Evolutionary conservation across 2,797 vertebrate species (phyloP).

Genomic region (Anabacerthia variegaticeps): DNA sequence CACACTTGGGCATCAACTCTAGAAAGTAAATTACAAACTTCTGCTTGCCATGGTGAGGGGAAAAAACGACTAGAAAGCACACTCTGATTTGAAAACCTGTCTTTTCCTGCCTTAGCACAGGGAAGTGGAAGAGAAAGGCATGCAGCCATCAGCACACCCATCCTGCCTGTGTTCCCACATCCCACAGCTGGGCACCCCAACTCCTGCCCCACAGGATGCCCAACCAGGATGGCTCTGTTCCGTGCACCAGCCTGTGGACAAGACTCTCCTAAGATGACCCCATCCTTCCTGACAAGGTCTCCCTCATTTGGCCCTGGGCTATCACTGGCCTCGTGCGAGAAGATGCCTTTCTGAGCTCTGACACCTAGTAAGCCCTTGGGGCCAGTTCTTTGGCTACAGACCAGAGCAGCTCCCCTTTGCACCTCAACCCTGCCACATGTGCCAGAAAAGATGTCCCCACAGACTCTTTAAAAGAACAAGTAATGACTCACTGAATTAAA

Average conservation of each 20-base stretch:
- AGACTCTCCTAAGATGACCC: background rate
- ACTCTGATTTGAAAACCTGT: background rate
- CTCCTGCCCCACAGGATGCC: background rate
- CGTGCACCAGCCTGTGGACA: background rate
- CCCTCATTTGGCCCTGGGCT: background rate
- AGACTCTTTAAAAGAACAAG: background rate
- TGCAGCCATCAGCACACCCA: background rate
- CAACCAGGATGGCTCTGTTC: background rate
- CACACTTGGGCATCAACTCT: background rate
- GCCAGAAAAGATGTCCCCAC: constrained; percentile 10
- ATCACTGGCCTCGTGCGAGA: background rate
- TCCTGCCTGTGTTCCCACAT: background rate
- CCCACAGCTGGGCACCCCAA: background rate
- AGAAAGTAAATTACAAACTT: constrained; percentile 14
- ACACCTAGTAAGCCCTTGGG: background rate
- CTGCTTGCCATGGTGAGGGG: background rate
- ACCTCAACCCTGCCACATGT: accelerated
- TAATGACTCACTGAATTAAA: background rate
- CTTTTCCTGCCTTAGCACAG: background rate
- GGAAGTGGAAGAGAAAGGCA: background rate
- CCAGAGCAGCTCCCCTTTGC: background rate
- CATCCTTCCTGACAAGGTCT: background rate
- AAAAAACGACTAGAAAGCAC: background rate
- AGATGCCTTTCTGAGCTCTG: background rate
- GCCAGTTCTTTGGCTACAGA: background rate